Conservation (phyloP, 1,140 invertebrate genomes). For the Macrocentrus cingulum region DNA sequence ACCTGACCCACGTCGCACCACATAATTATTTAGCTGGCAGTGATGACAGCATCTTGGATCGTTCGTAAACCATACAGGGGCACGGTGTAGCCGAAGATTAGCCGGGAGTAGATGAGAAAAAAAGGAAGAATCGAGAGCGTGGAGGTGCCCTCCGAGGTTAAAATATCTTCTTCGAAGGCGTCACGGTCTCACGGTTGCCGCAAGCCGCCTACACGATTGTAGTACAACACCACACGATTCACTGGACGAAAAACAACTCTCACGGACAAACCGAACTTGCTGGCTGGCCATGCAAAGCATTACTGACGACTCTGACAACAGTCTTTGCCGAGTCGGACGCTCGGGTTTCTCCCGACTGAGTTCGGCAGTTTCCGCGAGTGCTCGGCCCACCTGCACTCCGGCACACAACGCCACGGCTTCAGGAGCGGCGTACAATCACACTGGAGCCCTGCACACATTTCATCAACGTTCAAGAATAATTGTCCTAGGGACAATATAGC, state of each 20-base stretch:
- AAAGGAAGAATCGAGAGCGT: conserved; percentile 24
- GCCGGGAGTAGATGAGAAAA: conserved; percentile 25
- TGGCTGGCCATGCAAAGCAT: conserved; percentile 57
- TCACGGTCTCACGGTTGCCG: conserved; percentile 22
- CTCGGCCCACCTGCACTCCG: conserved; percentile 52
- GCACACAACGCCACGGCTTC: conserved; percentile 38
- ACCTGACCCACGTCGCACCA: conserved; percentile 60
- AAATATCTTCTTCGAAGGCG: conserved; percentile 10
- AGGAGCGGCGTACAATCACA: conserved; percentile 40
- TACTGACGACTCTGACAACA: conserved; percentile 57
- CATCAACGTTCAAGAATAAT: conserved; percentile 11
- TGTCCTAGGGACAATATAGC: conserved; percentile 23
- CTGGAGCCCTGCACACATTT: no score
- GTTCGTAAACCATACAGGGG: conserved; percentile 48
- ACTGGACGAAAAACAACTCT: conserved; percentile 44
- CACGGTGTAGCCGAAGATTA: conserved; percentile 30
- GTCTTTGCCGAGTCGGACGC: conserved; percentile 39
- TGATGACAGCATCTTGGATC: conserved; percentile 56
- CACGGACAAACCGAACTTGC: conserved; percentile 40
- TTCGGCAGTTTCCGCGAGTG: conserved; percentile 39
- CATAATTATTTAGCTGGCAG: conserved; percentile 58
- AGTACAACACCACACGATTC: conserved; percentile 40
- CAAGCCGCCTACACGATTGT: conserved; percentile 13
- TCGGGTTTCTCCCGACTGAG: conserved; percentile 48
- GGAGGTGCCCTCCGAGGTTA: not conserved